Evolutionary conservation across 1,140 invertebrate genomes (phyloP).

Genomic region (Thalassaphorura encarpata): DNA sequence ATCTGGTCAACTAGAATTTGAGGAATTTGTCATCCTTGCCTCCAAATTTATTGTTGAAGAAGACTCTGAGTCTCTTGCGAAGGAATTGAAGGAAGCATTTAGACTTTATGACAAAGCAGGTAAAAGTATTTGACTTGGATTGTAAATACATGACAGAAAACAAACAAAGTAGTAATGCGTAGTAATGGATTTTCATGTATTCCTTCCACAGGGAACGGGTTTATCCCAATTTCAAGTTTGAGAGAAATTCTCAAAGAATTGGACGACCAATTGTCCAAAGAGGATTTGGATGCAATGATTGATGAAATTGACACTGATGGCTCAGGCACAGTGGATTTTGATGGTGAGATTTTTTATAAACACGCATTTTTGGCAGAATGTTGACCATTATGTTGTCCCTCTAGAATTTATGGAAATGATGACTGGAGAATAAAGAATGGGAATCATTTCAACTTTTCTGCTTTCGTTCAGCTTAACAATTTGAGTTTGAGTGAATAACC

Average conservation of each 20-base stretch:
- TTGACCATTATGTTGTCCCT: background rate
- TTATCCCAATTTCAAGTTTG: constrained; percentile 67
- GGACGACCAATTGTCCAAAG: constrained; percentile 67
- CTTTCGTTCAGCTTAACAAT: too few relatives aligned
- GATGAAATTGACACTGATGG: constrained; percentile 70
- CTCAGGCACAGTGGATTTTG: constrained; percentile 70
- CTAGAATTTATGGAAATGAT: background rate
- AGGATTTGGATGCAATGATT: constrained; percentile 74
- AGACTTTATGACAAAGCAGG: constrained; percentile 62
- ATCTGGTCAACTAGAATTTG: constrained; percentile 27
- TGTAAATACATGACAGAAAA: too few relatives aligned
- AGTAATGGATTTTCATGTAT: constrained; percentile 1
- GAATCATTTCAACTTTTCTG: too few relatives aligned
- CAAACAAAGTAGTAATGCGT: too few relatives aligned
- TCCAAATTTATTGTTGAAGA: constrained; percentile 44
- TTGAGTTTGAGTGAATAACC: too few relatives aligned
- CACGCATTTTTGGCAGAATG: background rate
- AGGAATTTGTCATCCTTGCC: constrained; percentile 28
- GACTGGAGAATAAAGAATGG: background rate
- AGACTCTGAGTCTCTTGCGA: constrained; percentile 64
- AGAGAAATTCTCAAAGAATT: constrained; percentile 64
- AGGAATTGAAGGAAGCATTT: constrained; percentile 63
- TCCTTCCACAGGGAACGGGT: constrained; percentile 56
- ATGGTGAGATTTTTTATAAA: constrained; percentile 7
- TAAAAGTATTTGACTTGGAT: too few relatives aligned